Conservation (phyloP, 64 coral and sea anemone species). For the Porites australiensis region DNA sequence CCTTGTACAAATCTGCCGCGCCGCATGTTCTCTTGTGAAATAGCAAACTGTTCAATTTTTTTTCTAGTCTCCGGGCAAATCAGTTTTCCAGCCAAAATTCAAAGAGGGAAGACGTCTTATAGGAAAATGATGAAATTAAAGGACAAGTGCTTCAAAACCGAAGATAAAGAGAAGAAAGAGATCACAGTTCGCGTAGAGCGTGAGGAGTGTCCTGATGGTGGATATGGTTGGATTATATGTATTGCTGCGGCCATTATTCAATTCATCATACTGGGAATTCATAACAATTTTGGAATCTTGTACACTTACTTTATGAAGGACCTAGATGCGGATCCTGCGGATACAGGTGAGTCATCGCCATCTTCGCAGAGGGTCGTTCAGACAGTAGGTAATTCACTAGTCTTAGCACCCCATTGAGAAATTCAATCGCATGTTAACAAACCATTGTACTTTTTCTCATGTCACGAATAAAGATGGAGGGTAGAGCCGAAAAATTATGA, state of each 20-base stretch:
- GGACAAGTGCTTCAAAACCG: not conserved
- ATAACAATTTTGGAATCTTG: constrained; percentile 55
- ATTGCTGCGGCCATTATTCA: constrained; percentile 33
- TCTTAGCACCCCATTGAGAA: too few species aligned
- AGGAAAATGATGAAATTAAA: constrained; percentile 24
- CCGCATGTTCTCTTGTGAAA: too few species aligned
- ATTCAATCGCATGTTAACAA: too few species aligned
- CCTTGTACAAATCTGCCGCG: too few species aligned
- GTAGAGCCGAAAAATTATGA: too few species aligned
- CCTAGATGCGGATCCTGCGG: constrained; percentile 14
- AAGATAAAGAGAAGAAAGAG: not conserved
- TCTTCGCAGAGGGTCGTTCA: not conserved
- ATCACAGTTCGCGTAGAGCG: not conserved
- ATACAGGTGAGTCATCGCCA: constrained; percentile 23
- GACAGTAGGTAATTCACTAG: too few species aligned
- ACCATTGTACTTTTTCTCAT: too few species aligned
- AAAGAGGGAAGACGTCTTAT: not conserved
- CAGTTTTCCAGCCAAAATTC: not conserved
- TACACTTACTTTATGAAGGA: constrained; percentile 61
- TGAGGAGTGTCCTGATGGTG: constrained; percentile 52
- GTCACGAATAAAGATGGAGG: too few species aligned
- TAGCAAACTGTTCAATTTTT: not conserved
- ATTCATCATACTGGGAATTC: constrained; percentile 53
- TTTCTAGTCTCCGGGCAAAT: not conserved
- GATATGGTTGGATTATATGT: constrained; percentile 61